Base-by-base conservation (phyloP, 2,888 invertebrate genomes). In the Dynastes grantii region DNA sequence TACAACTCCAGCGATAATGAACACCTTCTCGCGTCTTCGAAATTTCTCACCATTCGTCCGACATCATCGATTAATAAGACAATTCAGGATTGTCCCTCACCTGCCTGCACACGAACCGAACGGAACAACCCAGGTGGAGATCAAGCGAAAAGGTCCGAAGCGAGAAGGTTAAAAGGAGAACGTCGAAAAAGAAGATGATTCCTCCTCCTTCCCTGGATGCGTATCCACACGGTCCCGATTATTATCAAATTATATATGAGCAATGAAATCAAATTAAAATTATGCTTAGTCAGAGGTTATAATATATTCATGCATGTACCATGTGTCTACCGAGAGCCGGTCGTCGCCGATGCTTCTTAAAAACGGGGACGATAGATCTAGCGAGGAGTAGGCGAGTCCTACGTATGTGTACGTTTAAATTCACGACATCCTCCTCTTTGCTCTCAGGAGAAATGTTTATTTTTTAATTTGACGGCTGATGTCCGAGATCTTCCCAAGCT, bases 181-280 rank as follows among this genome's bases (percentile, higher is more conserved):
- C 8, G 37, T 16, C 13, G n/a, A 40, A 40, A 40, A 65, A 40
- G 65, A 40, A 40, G 65, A 40, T 8, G 5, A 45, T 45, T 45
- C 45, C 11, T 45, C 45, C 8, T 45, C 8, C 8, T 45, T 45
- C 45, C 45, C 45, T 45, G 45, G 45, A 45, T 45, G 45, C 45
- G 45, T 45, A 45, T 16, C 37, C 37, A n/a, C 16, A 16, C 40
- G 37, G 32, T 3, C 37, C 79, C 82, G 84, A 84, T 84, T 80
- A 85, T 86, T 85, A 86, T 86, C 86, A 85, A 86, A 87, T 86
- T 86, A 86, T 85, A 85, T 84, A 84, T 85, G 85, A 86, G 85
- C 85, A 86, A 86, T 86, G 85, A 86, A 86, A 85, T 85, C 85
- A 84, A 86, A 86, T 86, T 86, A 84, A 86, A 86, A 85, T 86